These are phyloP conservation scores for Cryptomyrus ogoouensis DNA, from an alignment of 2,113 vertebrate species.

Conservation along the genomic window DNA sequence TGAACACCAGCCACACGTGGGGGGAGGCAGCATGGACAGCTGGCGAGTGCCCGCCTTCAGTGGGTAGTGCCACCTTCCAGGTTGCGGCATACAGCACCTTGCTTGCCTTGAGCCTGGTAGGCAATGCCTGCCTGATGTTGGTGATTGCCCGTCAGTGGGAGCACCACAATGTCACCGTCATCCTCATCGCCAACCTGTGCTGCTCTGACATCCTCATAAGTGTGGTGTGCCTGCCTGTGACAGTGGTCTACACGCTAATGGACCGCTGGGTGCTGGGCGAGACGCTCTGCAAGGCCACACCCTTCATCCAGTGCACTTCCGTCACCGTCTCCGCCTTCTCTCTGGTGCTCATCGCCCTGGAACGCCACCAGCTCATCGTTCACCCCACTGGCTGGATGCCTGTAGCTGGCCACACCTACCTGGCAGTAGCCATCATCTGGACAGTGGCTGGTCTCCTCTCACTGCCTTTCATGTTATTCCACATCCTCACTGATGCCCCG, in stretches of 20 bases:
- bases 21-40: constrained; percentile 39
- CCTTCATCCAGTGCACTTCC: constrained; percentile 63
- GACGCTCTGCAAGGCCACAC: constrained; percentile 59
- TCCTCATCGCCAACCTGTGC: constrained; percentile 68
- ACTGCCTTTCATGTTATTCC: constrained; percentile 63
- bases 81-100: constrained; percentile 62
- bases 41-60: constrained; percentile 48
- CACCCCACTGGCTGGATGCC: constrained; percentile 67
- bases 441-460: constrained; percentile 58
- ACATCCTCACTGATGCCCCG: constrained; percentile 57
- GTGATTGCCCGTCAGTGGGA: constrained; percentile 62
- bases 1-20: constrained; percentile 45
- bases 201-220: constrained; percentile 66
- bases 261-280: constrained; percentile 66
- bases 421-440: constrained; percentile 61
- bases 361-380: constrained; percentile 66
- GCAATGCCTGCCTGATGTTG: constrained; percentile 62
- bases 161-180: constrained; percentile 63
- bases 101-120: constrained; percentile 60
- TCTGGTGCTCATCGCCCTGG: constrained; percentile 63
- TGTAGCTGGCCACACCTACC: constrained; percentile 55
- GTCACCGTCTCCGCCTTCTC: constrained; percentile 65
- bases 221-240: constrained; percentile 65
- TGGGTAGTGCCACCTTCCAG: constrained; percentile 58
- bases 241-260: constrained; percentile 67